Evolutionary conservation across 1,140 invertebrate genomes (phyloP), one percentile per base, ranked within the genome.

Genomic region (Drosophila nebulosa): DNA sequence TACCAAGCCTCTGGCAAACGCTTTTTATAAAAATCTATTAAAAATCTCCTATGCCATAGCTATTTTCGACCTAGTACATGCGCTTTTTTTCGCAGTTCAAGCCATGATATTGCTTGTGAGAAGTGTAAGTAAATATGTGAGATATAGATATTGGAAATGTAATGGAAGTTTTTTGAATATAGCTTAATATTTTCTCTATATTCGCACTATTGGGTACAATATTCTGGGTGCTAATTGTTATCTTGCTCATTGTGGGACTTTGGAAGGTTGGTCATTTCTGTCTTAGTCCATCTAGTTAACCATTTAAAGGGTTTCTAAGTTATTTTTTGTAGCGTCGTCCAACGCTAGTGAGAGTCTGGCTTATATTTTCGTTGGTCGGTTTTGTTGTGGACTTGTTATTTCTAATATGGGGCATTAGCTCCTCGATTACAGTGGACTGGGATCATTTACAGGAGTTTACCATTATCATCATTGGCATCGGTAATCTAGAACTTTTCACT

Each of bases 181-280:
- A 81, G 80, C 64, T 78, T 3, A 70, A 69, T 35, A 1, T 63
- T 1, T 64, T 63, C 32, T 66, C 78, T 3, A 9, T 62, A 16
- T 46, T 85, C 35, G 81, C 80, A 2, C n/a, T 86, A 3, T 4
- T 74, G n/a, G 81, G 81, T 5, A 69, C 79, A 9, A 63, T 77
- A 52, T 86, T 86, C 22, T 85, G 80, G 80, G 64, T 78, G 3
- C 32, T 74, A 3, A 65, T 77, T 32, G 80, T 86, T 0, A 46
- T 80, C 5, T 1, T 81, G 22, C 27, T 86, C 9, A 16, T 85
- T 9, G 80, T 86, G 60, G 80, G 80, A 1, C 58, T 85, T 4
- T 68, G 22, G 32, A 80, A 74, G 81, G 80, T 85, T 16, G 0
- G 79, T 76, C 0, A n/a, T 9, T 14, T 24, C n/a, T 16, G 5